A percentile compares a stretch with the other conserved stretches of the same genome.
These are phyloP conservation scores for Lacerta agilis DNA, from an alignment of 2,797 vertebrate species.

Conservation along the genomic window DNA sequence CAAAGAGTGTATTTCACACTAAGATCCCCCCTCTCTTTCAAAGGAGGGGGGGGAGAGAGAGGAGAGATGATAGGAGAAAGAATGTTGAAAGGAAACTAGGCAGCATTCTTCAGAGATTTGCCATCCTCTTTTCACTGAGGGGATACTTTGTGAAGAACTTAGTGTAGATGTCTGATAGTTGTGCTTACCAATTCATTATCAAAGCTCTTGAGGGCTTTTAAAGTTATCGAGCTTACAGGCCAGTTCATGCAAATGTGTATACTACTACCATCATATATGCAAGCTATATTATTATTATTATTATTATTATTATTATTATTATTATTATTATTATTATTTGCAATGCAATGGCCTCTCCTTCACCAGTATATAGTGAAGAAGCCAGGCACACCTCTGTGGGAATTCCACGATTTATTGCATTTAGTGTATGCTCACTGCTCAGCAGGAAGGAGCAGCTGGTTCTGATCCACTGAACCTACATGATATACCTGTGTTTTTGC, in stretches of 20 bases:
- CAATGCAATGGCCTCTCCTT: too few species aligned
- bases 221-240: conserved; percentile 8
- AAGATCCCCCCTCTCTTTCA: conserved; percentile 59
- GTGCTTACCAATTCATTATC: conserved; percentile 33
- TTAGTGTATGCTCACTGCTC: not conserved
- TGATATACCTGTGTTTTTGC: not conserved
- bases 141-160: conserved; percentile 42
- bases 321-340: too few species aligned
- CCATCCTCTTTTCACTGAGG: conserved; percentile 33
- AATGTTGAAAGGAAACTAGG: conserved; percentile 55
- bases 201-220: not conserved
- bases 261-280: not conserved
- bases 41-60: not conserved
- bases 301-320: too few species aligned
- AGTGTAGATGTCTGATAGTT: not conserved
- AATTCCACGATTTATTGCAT: too few species aligned
- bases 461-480: not conserved
- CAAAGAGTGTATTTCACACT: conserved; percentile 56
- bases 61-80: conserved; percentile 37
- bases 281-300: not conserved
- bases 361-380: too few species aligned
- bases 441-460: not conserved
- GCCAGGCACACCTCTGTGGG: too few species aligned
- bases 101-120: conserved; percentile 48
- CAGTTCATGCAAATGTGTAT: not conserved